Percentiles rank a stretch among this genome's conserved stretches.
Conservation (phyloP, 35 echinoderm and acorn worm species). For the Nesometra sesokonis region DNA sequence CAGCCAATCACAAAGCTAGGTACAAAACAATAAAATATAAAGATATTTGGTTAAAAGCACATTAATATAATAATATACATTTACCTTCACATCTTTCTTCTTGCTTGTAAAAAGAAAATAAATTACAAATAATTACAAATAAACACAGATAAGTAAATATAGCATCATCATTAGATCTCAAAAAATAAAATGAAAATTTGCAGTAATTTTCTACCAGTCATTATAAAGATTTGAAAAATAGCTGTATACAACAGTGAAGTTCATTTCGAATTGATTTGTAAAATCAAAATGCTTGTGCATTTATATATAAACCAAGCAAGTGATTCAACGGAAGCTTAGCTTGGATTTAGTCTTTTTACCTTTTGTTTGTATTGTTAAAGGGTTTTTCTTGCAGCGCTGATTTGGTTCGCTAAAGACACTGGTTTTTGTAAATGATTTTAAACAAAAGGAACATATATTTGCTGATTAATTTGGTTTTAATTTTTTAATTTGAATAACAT, state of each 20-base stretch:
- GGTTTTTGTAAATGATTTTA: no score
- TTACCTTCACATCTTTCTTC: no score
- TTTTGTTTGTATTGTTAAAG: not conserved
- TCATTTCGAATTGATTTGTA: not conserved
- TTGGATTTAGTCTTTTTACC: not conserved
- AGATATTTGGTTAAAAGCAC: not conserved
- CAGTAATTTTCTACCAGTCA: not conserved
- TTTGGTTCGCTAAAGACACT: not conserved
- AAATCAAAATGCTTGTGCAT: not conserved
- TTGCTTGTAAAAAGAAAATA: not conserved
- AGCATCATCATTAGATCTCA: not conserved
- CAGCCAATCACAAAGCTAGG: constrained; percentile 56
- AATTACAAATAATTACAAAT: not conserved
- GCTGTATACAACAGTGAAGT: not conserved
- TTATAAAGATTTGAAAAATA: not conserved
- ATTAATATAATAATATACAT: not conserved
- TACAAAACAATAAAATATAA: not conserved
- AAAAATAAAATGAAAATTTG: not conserved
- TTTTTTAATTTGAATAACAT: no score
- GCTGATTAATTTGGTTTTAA: no score
- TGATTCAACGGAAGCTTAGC: not conserved
- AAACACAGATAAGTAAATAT: not conserved
- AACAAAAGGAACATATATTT: no score
- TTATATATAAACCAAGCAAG: not conserved
- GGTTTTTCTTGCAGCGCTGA: not conserved